Base-by-base conservation (phyloP, 1,140 invertebrate genomes). In the Magallana gigas region DNA sequence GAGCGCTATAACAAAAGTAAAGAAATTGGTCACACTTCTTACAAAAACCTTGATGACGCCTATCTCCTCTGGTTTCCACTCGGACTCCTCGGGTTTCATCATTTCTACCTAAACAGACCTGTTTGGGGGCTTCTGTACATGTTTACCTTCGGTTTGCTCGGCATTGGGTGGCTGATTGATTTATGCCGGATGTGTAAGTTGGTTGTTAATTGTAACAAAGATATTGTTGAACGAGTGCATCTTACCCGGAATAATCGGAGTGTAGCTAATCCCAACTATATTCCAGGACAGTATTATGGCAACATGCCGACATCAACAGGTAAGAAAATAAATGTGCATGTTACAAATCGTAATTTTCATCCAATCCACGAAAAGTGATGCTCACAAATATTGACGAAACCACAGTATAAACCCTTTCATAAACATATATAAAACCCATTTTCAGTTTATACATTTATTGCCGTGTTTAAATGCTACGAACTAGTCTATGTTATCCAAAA, bases 81-180 rank as follows among this genome's bases (percentile, higher is more conserved):
- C 9, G 88, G 88, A 84, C 16, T 90, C 57, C 64, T 87, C 56
- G 90, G 90, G n/a, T 71, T 88, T 83, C 90, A 91, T 88, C 89
- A 90, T 58, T 93, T 93, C 85, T 93, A 93, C 62, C 85, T 93
- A 14, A 68, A 89, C 3, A 89, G 92, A 12, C 89, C 85, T 18
- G 23, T 76, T 0, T 93, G 90, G 91, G 93, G 93, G 12, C 8
- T 92, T 11, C 59, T 93, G n/a, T 93, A 93, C 76, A 89, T 93
- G 9, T 89, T 91, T 56, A 93, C 93, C 0, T 89, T 92, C 18
- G 93, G 93, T 18, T 59, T 93, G 8, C 76, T 89, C 9, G 93
- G 93, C 1, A 48, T 93, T n/a, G 93, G 93, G 1, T 93, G 91
- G 91, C 23, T 93, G n/a, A 85, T 92, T 11, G 93, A 93, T 57